Conservation (phyloP, 2,888 invertebrate species). For the Agonum fuliginosum region DNA sequence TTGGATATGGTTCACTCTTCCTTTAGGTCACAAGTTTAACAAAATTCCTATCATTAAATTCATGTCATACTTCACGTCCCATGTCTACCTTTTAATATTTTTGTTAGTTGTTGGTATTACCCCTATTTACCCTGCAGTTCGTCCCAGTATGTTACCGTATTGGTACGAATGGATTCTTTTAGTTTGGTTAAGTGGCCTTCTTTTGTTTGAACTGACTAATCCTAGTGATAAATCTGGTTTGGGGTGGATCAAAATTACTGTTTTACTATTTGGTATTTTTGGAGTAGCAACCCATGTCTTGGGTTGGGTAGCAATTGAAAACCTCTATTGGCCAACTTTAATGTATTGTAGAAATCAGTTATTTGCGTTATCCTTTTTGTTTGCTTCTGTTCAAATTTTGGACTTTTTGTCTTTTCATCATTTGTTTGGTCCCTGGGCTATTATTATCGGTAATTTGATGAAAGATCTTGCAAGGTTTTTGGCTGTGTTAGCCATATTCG, state of each 20-base stretch:
- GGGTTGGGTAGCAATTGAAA: conserved; percentile 81
- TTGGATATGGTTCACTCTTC: conserved; percentile 96
- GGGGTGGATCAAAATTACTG: conserved; percentile 94
- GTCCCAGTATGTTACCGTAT: conserved; percentile 87
- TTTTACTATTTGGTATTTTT: conserved; percentile 90
- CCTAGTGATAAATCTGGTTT: conserved; percentile 98
- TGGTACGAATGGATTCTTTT: conserved; percentile 98
- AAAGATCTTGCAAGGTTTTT: conserved; percentile 97
- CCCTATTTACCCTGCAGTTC: conserved; percentile 88
- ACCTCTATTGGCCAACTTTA: conserved; percentile 87
- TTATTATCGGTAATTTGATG: conserved; percentile 97
- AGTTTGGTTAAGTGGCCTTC: conserved; percentile 94
- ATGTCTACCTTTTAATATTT: conserved; percentile 96
- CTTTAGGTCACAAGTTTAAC: conserved; percentile 95
- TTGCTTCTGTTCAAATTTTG: conserved; percentile 97
- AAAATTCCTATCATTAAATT: conserved; percentile 99
- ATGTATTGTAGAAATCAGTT: conserved; percentile 98
- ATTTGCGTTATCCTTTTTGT: conserved; percentile 94
- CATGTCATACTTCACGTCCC: conserved; percentile 99
- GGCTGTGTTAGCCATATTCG: conserved; percentile 97
- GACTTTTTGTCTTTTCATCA: conserved; percentile 99
- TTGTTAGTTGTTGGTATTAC: conserved; percentile 92
- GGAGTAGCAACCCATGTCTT: conserved; percentile 93
- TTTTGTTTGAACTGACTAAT: conserved; percentile 97
- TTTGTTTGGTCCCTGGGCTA: conserved; percentile 99